These are phyloP conservation scores for Acanthacorydalis orientalis DNA, from an alignment of 2,888 invertebrate genomes.

Conservation along the genomic window DNA sequence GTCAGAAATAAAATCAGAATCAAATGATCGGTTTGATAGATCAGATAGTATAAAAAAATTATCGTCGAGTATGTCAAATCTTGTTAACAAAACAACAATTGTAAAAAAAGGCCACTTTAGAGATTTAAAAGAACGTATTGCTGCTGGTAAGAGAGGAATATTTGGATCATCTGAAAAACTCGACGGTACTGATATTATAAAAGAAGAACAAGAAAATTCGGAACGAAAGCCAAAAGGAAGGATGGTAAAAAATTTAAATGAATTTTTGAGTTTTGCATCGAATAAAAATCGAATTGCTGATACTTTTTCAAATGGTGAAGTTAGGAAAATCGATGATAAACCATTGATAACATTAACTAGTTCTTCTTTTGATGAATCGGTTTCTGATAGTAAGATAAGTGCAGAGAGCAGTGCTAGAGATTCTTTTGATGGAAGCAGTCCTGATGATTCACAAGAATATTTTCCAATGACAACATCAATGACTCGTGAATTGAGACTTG, in stretches of 20 bases:
- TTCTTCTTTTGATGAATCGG: slow-evolving; percentile 30
- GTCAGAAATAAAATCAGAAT: slow-evolving; percentile 24
- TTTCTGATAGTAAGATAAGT: slow-evolving; percentile 22
- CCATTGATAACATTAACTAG: slow-evolving; percentile 32
- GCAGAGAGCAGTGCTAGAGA: slow-evolving; percentile 19
- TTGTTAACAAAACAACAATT: slow-evolving; percentile 21
- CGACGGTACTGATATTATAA: slow-evolving; percentile 24
- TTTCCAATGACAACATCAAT: slow-evolving; percentile 78
- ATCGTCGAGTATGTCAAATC: slow-evolving; percentile 25
- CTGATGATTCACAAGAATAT: slow-evolving; percentile 68
- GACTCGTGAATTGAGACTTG: slow-evolving; percentile 64
- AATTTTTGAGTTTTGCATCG: slow-evolving; percentile 63
- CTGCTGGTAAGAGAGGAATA: slow-evolving; percentile 31
- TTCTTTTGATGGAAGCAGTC: slow-evolving; percentile 45
- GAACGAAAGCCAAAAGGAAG: slow-evolving; percentile 26
- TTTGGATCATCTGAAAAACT: slow-evolving; percentile 41
- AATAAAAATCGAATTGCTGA: slow-evolving; percentile 40
- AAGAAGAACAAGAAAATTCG: slow-evolving; percentile 25
- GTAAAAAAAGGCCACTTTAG: slow-evolving; percentile 32
- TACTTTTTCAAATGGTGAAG: slow-evolving; percentile 16
- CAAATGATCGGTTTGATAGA: slow-evolving; percentile 7
- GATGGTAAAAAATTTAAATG: slow-evolving; percentile 63
- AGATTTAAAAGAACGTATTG: slow-evolving; percentile 36
- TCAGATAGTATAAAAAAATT: slow-evolving; percentile 17
- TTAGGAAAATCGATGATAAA: slow-evolving; percentile 18